Conservation (phyloP, 2,888 invertebrate species). For the Stenchaetothrips biformis region DNA sequence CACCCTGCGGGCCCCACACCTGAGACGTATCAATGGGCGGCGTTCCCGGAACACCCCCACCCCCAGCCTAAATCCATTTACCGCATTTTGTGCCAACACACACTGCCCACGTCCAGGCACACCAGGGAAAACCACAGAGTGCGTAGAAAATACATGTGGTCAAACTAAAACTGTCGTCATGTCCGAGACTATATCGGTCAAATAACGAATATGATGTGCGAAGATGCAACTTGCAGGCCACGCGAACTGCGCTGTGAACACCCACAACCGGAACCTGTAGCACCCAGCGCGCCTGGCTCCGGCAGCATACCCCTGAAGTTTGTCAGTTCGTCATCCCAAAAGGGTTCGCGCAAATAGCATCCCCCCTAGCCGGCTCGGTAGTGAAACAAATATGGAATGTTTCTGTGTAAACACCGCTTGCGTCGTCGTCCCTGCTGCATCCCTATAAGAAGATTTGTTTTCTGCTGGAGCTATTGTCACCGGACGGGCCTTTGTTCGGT, state of each 20-base stretch:
- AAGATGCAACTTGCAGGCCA: no score
- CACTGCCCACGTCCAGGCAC: neutral
- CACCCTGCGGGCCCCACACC: no score
- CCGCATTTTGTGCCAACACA: neutral
- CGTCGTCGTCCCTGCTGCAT: neutral
- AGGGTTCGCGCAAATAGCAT: neutral
- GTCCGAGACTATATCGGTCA: no score
- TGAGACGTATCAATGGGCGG: no score
- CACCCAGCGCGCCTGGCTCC: no score
- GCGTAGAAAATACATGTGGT: no score
- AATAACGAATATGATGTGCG: no score
- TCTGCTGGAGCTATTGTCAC: conserved; percentile 1
- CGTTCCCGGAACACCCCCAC: conserved; percentile 1
- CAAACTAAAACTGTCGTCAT: no score
- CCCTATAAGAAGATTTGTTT: neutral
- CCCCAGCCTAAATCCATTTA: conserved; percentile 12
- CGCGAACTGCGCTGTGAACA: no score
- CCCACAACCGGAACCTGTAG: no score
- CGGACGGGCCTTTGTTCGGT: neutral
- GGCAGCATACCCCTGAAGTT: neutral
- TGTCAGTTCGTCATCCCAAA: no score
- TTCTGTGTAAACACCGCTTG: neutral
- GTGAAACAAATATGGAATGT: conserved; percentile 8
- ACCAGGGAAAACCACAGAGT: no score
- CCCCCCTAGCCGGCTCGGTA: neutral